Conservation (phyloP, 2,113 vertebrate species). For the Canis aureus region DNA sequence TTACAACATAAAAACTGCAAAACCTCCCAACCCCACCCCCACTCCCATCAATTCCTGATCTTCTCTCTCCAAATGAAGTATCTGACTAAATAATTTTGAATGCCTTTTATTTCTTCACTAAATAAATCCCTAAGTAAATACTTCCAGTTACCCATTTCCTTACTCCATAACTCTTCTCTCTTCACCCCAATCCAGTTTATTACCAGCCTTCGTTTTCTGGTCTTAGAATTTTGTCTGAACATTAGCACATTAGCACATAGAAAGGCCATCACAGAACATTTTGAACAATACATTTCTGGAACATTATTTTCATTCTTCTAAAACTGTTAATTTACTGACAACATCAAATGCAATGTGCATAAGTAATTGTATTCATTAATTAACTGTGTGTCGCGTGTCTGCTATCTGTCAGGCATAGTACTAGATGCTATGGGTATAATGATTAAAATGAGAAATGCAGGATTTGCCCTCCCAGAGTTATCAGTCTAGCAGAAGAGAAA, state of each 20-base stretch:
- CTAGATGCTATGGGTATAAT: neutral
- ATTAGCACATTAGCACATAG: neutral
- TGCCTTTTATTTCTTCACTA: neutral
- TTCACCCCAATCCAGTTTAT: neutral
- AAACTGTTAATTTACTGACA: neutral
- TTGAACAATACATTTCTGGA: neutral
- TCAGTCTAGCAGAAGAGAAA: neutral
- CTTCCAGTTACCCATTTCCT: neutral
- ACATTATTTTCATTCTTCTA: neutral
- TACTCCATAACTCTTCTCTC: neutral
- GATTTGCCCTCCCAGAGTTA: neutral
- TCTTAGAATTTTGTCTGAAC: neutral
- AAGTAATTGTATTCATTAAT: neutral
- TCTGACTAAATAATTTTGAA: neutral
- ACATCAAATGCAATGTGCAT: neutral
- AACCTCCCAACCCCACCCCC: neutral
- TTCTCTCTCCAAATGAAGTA: slow-evolving; percentile 33
- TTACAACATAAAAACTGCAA: neutral
- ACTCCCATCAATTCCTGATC: neutral
- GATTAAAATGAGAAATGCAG: neutral
- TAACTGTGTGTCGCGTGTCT: neutral
- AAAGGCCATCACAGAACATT: neutral
- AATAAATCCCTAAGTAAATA: neutral
- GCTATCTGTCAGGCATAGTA: no score
- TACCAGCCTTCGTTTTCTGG: neutral